A percentile compares a stretch with the other conserved stretches of the same genome.
phyloP scores from a whole-genome alignment of 1,140 invertebrate species.

The Gonioctena quinquepunctata region DNA sequence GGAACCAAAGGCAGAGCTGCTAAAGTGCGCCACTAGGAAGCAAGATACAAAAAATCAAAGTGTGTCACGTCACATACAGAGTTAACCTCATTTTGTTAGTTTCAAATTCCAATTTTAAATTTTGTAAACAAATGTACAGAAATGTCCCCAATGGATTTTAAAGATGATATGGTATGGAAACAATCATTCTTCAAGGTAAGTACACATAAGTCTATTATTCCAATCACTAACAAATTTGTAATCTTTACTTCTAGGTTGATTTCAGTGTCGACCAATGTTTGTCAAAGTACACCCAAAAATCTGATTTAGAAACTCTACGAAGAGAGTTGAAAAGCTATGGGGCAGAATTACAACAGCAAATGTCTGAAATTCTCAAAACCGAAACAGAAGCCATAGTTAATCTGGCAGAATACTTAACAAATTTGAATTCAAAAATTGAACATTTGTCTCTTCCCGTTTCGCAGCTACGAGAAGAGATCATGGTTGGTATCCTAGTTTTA shows the following conservation, averaged over 20 bases:
- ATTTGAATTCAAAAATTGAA: constrained; percentile 45
- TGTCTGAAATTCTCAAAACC: constrained; percentile 49
- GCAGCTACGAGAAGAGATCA: constrained; percentile 47
- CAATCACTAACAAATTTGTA: neutral
- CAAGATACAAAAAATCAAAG: too few relatives aligned
- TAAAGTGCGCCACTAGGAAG: too few relatives aligned
- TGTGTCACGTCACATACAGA: too few relatives aligned
- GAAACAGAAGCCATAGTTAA: constrained; percentile 50
- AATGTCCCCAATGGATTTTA: constrained; percentile 5
- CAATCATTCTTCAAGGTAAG: constrained; percentile 32
- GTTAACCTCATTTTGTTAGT: neutral
- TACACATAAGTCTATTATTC: neutral
- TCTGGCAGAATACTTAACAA: constrained; percentile 48
- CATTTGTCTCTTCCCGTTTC: constrained; percentile 42
- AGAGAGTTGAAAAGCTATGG: constrained; percentile 46
- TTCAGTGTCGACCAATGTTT: constrained; percentile 45
- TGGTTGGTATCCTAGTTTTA: constrained; percentile 26
- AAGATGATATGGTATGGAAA: constrained; percentile 23
- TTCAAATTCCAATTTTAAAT: neutral
- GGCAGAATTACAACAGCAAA: constrained; percentile 39
- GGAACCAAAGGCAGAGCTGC: too few relatives aligned
- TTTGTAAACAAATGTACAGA: neutral
- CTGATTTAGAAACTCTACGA: constrained; percentile 43
- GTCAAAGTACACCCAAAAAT: constrained; percentile 43
- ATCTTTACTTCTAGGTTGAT: constrained; percentile 29